Evolutionary conservation across 2,113 vertebrate species (phyloP), one percentile per base, ranked within the genome.

Genomic region (Varanus salvator): DNA sequence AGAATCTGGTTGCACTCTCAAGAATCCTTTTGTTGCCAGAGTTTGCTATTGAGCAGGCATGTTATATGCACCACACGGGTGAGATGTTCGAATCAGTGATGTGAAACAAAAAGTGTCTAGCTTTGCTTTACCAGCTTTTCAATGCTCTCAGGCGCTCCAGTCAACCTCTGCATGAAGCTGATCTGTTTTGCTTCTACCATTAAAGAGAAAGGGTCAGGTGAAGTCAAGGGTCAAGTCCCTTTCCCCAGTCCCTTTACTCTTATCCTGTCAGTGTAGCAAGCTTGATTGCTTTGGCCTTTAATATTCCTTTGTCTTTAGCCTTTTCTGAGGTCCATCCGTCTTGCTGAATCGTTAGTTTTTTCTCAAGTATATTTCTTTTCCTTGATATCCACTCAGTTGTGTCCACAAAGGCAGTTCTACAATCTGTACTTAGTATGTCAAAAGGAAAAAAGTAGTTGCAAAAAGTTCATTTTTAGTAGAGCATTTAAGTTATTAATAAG

Each of bases 111-210:
- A 23, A 87, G 76, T 93, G 93, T 94, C 80, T 92, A 31, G 34
- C 93, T 96, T 91, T 95, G 57, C 90, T 94, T 93, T 95, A 80
- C 90, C 92, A 92, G 93, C 87, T 38, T 86, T 93, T 93, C 88
- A 94, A 38, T 44, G 94, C 92, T 71, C 29, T 72, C 8, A 84
- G 80, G 85, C 91, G 90, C 93, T 92, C 85, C 90, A 74, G 89
- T 94, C 92, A 92, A 60, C 90, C 66, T 78, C 89, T 87, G 60
- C 86, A 89, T 85, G 34, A 90, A 54, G 31, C 90, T 92, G 89
- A 86, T 94, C 52, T 92, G 21, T 94, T 94, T 94, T 89, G 92
- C 93, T 94, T 92, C 88, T 82, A 82, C 14, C 66, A 54, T 93
- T 72, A 52, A 31, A 90, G 57, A 89, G 90, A 25, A 92, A 91